phyloP scores from a whole-genome alignment of 2,888 invertebrate species.

The Dichetophora obliterata region DNA sequence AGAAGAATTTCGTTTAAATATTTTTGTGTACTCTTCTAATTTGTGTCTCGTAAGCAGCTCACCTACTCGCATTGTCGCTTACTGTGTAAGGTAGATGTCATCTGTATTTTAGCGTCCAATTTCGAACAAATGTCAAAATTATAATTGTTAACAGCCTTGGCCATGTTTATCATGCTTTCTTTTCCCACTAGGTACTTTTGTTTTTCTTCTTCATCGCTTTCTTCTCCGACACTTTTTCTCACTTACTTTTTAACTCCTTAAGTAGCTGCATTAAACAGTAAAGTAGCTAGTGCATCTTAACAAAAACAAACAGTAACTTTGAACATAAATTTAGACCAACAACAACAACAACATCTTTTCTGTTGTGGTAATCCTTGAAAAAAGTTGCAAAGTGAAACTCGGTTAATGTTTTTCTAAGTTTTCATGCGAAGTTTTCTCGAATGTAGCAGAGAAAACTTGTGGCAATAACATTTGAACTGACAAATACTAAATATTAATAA shows the following conservation, averaged over 20 bases:
- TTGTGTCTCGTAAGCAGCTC: no score
- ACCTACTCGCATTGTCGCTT: no score
- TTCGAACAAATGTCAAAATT: no score
- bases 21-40: no score
- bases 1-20: no score
- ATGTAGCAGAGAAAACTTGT: background rate
- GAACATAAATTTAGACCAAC: slow-evolving; percentile 27
- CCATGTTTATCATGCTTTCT: background rate
- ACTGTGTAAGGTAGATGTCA: no score
- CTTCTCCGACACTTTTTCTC: background rate
- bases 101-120: no score
- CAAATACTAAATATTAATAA: no score
- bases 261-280: slow-evolving; percentile 28
- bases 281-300: background rate
- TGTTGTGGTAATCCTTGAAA: slow-evolving; percentile 26
- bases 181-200: background rate
- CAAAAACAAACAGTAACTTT: background rate
- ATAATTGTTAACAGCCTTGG: no score
- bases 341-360: slow-evolving; percentile 6
- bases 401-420: slow-evolving; percentile 14
- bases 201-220: no score
- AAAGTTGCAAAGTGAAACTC: slow-evolving; percentile 34
- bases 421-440: background rate
- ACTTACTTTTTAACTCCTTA: slow-evolving; percentile 20
- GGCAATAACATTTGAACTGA: slow-evolving; percentile 4